These are phyloP conservation scores for Cyanoliseus patagonus DNA, from an alignment of 2,113 vertebrate genomes.

Conservation along the genomic window DNA sequence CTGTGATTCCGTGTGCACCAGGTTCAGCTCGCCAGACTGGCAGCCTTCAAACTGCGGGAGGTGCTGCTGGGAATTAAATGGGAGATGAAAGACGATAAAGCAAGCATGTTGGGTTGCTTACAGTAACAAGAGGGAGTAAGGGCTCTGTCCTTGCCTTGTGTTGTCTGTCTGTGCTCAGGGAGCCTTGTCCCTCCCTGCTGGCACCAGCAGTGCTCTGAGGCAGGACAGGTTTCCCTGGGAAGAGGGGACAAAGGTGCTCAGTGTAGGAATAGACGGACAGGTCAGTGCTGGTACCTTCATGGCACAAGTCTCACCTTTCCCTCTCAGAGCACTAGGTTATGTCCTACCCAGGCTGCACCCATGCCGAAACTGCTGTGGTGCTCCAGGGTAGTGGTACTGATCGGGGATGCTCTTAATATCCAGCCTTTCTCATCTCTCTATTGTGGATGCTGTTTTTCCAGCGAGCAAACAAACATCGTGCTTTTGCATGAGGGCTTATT, in stretches of 20 bases:
- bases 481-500: not conserved
- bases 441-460: not conserved
- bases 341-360: not conserved
- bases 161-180: not conserved
- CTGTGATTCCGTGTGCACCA: not conserved
- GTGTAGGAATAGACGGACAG: fast-evolving
- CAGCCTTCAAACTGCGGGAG: not conserved
- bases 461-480: fast-evolving
- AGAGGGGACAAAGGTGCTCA: fast-evolving
- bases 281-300: not conserved
- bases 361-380: fast-evolving
- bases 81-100: slow-evolving; percentile 47
- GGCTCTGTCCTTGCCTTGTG: not conserved
- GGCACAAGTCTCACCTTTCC: not conserved
- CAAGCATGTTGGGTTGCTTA: slow-evolving; percentile 35
- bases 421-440: fast-evolving
- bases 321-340: not conserved
- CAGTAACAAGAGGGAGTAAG: not conserved
- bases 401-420: not conserved
- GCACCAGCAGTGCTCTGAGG: not conserved
- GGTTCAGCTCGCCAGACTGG: not conserved
- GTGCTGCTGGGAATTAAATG: not conserved
- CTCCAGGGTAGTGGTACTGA: fast-evolving
- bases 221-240: not conserved
- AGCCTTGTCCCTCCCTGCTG: not conserved